Percentiles rank a stretch among this genome's conserved stretches.
phyloP scores from a whole-genome alignment of 2,888 invertebrate genomes.

The Agrotis ipsilon region DNA sequence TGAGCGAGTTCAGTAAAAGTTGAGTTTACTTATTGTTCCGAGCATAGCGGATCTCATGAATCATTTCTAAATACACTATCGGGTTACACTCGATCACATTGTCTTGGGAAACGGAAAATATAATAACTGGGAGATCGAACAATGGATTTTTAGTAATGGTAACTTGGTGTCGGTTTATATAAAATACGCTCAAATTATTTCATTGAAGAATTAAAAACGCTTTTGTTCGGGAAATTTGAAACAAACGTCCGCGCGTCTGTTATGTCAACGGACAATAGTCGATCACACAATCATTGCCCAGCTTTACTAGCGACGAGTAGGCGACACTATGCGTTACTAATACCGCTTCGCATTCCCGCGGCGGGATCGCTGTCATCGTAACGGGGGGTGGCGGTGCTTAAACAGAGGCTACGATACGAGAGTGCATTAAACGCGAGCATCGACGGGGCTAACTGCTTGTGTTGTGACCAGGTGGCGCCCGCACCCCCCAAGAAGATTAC shows the following conservation, averaged over 20 bases:
- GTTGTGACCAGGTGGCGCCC: conserved; percentile 93
- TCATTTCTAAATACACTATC: conserved; percentile 89
- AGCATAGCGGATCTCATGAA: conserved; percentile 84
- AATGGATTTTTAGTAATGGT: conserved; percentile 88
- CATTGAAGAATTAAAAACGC: conserved; percentile 86
- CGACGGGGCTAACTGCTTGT: conserved; percentile 90
- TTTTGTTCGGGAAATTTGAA: conserved; percentile 85
- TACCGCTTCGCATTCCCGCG: conserved; percentile 85
- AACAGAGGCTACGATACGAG: conserved; percentile 88
- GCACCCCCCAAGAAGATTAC: conserved; percentile 96
- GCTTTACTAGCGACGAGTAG: conserved; percentile 81
- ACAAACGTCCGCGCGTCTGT: conserved; percentile 73
- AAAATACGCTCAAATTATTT: conserved; percentile 83
- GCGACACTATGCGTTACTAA: conserved; percentile 84
- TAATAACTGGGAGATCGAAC: conserved; percentile 85
- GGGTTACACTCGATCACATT: conserved; percentile 85
- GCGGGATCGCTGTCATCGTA: conserved; percentile 84
- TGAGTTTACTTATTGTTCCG: conserved; percentile 71
- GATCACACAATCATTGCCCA: conserved; percentile 79
- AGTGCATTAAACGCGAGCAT: conserved; percentile 90
- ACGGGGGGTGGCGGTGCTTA: conserved; percentile 91
- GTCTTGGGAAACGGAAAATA: conserved; percentile 85
- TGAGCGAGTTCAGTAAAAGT: conserved; percentile 70
- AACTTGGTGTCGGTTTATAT: conserved; percentile 85
- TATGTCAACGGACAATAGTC: conserved; percentile 73